Conservation (phyloP, 2,888 invertebrate genomes). For the Apocheima hispidaria region DNA sequence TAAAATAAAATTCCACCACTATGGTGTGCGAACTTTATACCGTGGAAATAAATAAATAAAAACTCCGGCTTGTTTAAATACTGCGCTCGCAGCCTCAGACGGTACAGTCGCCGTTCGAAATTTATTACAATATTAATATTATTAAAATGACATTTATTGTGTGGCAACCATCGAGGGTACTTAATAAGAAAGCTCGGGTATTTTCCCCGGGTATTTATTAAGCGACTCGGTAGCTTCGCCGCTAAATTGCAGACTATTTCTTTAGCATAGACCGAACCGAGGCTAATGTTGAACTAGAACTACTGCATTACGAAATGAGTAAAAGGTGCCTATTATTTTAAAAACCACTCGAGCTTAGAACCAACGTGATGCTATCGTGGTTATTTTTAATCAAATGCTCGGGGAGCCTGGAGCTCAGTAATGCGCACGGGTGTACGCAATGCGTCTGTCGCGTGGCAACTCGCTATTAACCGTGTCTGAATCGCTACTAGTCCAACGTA, state of each 20-base stretch:
- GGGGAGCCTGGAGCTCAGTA: conserved; percentile 53
- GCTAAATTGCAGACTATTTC: conserved; percentile 37
- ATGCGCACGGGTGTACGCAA: conserved; percentile 54
- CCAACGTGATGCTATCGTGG: conserved; percentile 54
- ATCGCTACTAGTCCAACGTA: conserved; percentile 75
- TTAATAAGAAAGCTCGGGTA: conserved; percentile 36
- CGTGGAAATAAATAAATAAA: conserved; percentile 70
- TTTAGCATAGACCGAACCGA: conserved; percentile 23
- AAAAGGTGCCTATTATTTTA: conserved; percentile 43
- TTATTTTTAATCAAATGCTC: conserved; percentile 64
- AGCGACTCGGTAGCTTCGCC: conserved; percentile 26
- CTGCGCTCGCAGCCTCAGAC: conserved; percentile 51
- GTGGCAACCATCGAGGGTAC: conserved; percentile 44
- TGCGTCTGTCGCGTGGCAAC: conserved; percentile 81
- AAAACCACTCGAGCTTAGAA: conserved; percentile 46
- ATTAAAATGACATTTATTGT: conserved; percentile 62
- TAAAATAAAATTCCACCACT: conserved; percentile 56
- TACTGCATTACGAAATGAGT: conserved; percentile 37
- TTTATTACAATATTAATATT: conserved; percentile 64
- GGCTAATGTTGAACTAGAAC: conserved; percentile 36
- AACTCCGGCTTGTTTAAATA: conserved; percentile 59
- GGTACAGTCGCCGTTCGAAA: conserved; percentile 59
- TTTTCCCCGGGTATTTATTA: conserved; percentile 28
- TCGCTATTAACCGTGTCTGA: conserved; percentile 75
- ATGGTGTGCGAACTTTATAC: conserved; percentile 66